Conservation (phyloP, 2,113 vertebrate genomes). For the Piprites chloris region DNA sequence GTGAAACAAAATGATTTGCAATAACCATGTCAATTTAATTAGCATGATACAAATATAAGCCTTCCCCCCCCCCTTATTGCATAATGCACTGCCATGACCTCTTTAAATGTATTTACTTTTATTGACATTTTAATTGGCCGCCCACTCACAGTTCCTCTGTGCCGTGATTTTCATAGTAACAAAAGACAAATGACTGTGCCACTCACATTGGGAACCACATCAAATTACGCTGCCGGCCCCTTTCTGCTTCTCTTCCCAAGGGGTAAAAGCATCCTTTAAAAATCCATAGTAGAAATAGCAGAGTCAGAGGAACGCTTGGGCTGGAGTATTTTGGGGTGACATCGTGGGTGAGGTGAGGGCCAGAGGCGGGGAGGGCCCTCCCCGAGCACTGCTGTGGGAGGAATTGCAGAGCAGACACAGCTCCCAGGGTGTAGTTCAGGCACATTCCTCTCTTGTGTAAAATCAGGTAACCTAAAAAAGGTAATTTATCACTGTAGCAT, state of each 20-base stretch:
- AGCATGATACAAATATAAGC: neutral
- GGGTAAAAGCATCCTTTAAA: neutral
- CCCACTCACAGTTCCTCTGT: neutral
- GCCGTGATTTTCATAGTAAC: neutral
- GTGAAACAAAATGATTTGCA: constrained; percentile 35
- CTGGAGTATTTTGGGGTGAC: accelerated
- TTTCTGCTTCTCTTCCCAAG: neutral
- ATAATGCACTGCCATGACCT: neutral
- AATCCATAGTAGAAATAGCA: accelerated
- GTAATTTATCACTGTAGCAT: neutral
- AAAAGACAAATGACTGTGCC: neutral
- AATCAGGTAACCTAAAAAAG: neutral
- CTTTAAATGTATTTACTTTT: constrained; percentile 15
- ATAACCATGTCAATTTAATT: constrained; percentile 32
- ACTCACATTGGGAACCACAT: neutral
- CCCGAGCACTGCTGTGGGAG: neutral
- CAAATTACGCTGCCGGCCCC: neutral
- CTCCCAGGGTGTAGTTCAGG: neutral
- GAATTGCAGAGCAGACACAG: neutral
- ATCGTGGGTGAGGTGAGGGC: neutral
- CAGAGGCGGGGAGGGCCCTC: neutral
- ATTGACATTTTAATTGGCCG: neutral
- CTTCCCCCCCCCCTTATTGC: neutral
- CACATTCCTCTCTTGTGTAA: accelerated
- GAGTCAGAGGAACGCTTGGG: neutral